Base-by-base conservation (phyloP, 2,113 vertebrate genomes). In the Corythoichthys haematopterus region DNA sequence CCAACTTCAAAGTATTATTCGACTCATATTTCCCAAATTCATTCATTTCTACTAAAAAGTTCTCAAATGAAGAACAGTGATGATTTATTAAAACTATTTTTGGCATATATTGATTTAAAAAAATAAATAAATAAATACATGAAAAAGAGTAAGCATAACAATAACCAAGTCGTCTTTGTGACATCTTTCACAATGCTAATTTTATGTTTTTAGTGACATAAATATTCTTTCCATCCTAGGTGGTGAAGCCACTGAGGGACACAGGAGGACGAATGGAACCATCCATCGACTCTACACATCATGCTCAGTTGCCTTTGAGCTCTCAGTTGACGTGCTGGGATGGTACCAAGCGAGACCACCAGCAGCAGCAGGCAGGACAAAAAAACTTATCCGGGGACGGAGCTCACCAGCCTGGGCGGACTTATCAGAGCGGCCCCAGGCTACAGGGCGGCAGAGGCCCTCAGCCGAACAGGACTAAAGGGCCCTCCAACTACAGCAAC, bases 211-310 rank as follows among this genome's bases (percentile, higher is more conserved):
- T 43, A 43, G 4, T 43, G 2, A 43, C 40, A 43, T 43, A 43
- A 43, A 43, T 43, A 3, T 43, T 43, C 40, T 43, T 56, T 60
- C 63, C 51, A 47, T 69, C 57, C 10, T 72, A 97, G 95, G 91
- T 95, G 80, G 92, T 95, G 63, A 95, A 94, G 80, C 88, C 92
- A 1, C 94, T 92, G 72, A 92, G 80, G 77, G 93, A 94, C 9
- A 60, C 37, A 0, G 37, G 74, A 45, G 84, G 78, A 38, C 81
- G 68, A 68, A 89, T 87, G 40, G 89, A 90, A 66, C 78, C 74
- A 1, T 52, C 71, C 2, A 87, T 84, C 40, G 85, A 94, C 80
- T 80, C 88, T 64, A 73, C 83, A 63, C 89, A 88, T 71, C 83
- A 71, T 2, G 64, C 82, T 5, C 87, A 88, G 71, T 86, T 83